Evolutionary conservation across 1,140 invertebrate genomes (phyloP), one percentile per base, ranked within the genome.

Genomic region (Formica exsecta): DNA sequence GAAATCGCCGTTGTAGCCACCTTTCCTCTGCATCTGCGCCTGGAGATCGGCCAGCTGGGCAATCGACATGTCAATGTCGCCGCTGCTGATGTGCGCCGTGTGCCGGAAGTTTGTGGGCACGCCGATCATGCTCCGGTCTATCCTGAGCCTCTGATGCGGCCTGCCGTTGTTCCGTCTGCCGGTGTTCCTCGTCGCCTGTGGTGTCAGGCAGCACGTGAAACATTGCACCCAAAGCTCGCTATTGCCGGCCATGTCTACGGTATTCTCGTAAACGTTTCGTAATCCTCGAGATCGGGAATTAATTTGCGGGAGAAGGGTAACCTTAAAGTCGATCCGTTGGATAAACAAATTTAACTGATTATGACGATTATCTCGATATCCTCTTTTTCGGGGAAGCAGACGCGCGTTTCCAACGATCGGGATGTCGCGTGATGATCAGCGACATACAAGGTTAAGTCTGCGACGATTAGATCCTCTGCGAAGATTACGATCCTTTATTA

Each of bases 101-200:
- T 99, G 98, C 86, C 98, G 97, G 93, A 99, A 99, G 95, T 99
- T 98, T 81, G 98, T 98, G 7, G 98, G 98, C 76, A 97, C 96
- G 71, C 98, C 97, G 92, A 99, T 99, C 98, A 98, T 98, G 59
- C 98, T 98, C 48, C 98, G 96, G 94, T 99, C 98, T 95, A 99
- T 98, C 94, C 97, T 97, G 88, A 97, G 94, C 89, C 97, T 95
- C 79, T 96, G 96, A 81, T 95, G 96, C 89, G 96, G 95, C 61
- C 97, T 95, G 11, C 89, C 96, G 96, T 97, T 96, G 87, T 96
- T 96, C 70, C 96, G 95, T 6, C 76, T 80, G n/a, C 13, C 48
- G 0, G 48, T 75, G 96, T 95, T 62, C 96, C 96, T 65, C 97
- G 96, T 48, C 95, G 79, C 95, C 83, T 96, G 96, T 91, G 98